phyloP scores from a whole-genome alignment of 1,140 invertebrate genomes.

The Drosophila repletoides region DNA sequence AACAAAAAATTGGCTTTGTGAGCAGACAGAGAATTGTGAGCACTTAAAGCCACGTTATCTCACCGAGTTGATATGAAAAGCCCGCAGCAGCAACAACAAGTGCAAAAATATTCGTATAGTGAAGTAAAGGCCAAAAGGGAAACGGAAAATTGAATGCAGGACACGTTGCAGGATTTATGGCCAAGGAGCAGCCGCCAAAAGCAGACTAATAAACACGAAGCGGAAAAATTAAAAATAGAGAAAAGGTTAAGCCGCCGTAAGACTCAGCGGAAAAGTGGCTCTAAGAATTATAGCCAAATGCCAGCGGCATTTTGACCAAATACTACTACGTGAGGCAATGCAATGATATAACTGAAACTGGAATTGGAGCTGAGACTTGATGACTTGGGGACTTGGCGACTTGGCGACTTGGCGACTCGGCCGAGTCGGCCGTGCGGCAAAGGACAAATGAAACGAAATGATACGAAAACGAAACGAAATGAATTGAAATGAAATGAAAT shows the following conservation, averaged over 20 bases:
- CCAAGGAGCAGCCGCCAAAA: constrained; percentile 58
- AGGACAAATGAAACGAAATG: constrained; percentile 40
- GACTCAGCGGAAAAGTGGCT: constrained; percentile 35
- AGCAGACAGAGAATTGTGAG: neutral
- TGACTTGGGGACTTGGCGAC: neutral
- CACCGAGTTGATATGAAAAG: constrained; percentile 1
- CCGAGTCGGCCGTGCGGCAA: constrained; percentile 64
- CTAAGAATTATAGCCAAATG: constrained; percentile 54
- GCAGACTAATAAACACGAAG: constrained; percentile 67
- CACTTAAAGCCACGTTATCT: constrained; percentile 11
- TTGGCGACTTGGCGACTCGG: constrained; percentile 46
- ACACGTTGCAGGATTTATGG: constrained; percentile 75
- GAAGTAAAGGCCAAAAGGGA: constrained; percentile 6
- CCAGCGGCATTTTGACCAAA: constrained; percentile 27
- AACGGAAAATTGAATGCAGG: constrained; percentile 63
- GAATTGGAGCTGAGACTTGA: constrained; percentile 12
- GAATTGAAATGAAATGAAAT: constrained; percentile 68
- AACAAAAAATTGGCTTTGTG: neutral
- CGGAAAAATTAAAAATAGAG: constrained; percentile 39
- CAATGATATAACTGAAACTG: neutral
- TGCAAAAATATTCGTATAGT: neutral
- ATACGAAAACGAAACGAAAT: constrained; percentile 37
- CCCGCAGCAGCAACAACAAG: constrained; percentile 10
- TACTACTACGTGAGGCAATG: constrained; percentile 51
- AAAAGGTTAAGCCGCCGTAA: neutral